A percentile compares a stretch with the other conserved stretches of the same genome.
Conservation (phyloP, 2,888 invertebrate genomes). For the Hydropsyche betteni region DNA sequence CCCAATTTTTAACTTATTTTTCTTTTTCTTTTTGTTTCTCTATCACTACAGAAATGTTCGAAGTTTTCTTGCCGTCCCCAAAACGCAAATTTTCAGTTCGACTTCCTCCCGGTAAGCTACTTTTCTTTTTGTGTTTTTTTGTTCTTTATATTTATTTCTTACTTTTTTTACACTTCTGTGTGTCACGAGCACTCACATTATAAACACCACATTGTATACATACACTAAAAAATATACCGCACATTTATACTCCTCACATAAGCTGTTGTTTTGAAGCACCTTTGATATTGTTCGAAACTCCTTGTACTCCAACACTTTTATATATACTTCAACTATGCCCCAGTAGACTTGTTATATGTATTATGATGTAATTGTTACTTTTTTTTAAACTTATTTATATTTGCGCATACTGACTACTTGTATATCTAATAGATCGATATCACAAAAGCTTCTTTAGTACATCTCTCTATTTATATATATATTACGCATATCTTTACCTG, state of each 20-base stretch:
- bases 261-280: neutral
- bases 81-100: slow-evolving; percentile 52
- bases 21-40: slow-evolving; percentile 56
- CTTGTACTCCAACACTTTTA: neutral
- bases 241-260: neutral
- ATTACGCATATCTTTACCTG: slow-evolving; percentile 6
- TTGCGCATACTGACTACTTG: slow-evolving; percentile 11
- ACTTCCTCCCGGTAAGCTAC: slow-evolving; percentile 51
- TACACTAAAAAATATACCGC: neutral
- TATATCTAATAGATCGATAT: slow-evolving; percentile 1
- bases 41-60: slow-evolving; percentile 58
- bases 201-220: neutral
- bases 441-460: neutral
- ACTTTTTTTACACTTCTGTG: slow-evolving; percentile 10
- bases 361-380: neutral
- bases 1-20: slow-evolving; percentile 46
- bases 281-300: neutral
- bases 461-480: neutral
- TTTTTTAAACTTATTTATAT: slow-evolving; percentile 1
- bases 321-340: neutral
- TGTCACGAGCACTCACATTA: neutral
- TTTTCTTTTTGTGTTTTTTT: slow-evolving; percentile 32
- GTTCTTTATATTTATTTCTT: slow-evolving; percentile 18
- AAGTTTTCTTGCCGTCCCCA: slow-evolving; percentile 57
- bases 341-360: neutral